Base-by-base conservation (phyloP, 2,113 vertebrate species). In the Catharus bicknelli region DNA sequence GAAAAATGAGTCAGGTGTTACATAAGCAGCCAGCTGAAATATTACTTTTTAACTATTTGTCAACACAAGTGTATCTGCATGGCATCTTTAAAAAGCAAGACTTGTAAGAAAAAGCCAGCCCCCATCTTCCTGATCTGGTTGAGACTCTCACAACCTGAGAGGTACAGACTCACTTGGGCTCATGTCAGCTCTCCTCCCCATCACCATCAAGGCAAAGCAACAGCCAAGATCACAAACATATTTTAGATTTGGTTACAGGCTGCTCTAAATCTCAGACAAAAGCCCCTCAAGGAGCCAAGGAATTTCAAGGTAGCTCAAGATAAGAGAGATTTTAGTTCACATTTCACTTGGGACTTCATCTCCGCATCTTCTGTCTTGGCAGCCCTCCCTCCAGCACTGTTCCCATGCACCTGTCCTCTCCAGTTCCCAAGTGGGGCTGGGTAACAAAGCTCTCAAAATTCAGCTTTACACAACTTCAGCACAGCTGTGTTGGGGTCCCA, bases 51-150 rank as follows among this genome's bases (percentile, higher is more conserved):
- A 90, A 62, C 36, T 67, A 38, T 53, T 22, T 90, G 36, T 51
- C 29, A 26, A 58, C 17, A 48, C 5, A 5, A 0, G 1, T 3
- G 1, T 17, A 45, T 40, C 40, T 68, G 59, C 15, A 66, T 1
- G 2, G 27, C 55, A 83, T 19, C 27, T 77, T 85, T 43, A 55
- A 53, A 95, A 72, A 66, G 26, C 17, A 61, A 14, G 8, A 59
- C 30, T 11, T 36, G 34, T 23, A 72, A 76, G 38, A 61, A 67
- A 80, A 66, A 62, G 17, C 8, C 45, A 80, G 34, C 3, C 43
- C 32, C 17, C 12, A 48, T 2, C 38, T 45, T 83, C 40, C 80
- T 75, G n/a, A 40, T 83, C 20, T 11, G 42, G 61, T 23, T 86
- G 36, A 63, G 40, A 83, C 22, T 75, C 47, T 51, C 11, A 55